Percentiles rank a stretch among this genome's conserved stretches.
Conservation (phyloP, 2,888 invertebrate species). For the Drosophila pegasa region DNA sequence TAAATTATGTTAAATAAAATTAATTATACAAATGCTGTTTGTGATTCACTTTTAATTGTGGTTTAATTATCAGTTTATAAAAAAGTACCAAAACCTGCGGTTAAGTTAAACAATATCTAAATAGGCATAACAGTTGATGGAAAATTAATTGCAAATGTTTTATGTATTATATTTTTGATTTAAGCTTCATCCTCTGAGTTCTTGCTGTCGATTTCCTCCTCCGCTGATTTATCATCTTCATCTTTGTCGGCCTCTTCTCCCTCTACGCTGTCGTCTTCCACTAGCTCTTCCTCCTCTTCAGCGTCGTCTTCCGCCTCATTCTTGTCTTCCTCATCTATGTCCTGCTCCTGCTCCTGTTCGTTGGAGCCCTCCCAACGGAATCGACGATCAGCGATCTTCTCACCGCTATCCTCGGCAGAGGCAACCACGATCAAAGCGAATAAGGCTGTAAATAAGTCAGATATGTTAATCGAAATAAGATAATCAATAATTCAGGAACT, state of each 20-base stretch:
- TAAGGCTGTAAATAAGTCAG: constrained; percentile 39
- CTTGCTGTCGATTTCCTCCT: constrained; percentile 12
- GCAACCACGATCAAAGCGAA: constrained; percentile 57
- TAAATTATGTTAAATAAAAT: constrained; percentile 80
- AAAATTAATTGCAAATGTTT: constrained; percentile 12
- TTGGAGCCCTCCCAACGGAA: constrained; percentile 62
- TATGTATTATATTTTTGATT: not conserved
- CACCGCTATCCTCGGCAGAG: constrained; percentile 18
- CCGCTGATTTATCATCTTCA: not conserved
- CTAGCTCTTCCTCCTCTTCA: not conserved
- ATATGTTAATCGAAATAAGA: not conserved
- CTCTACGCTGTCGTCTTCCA: not conserved
- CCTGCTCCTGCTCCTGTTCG: constrained; percentile 36
- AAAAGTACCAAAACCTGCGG: not conserved
- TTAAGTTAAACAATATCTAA: constrained; percentile 7
- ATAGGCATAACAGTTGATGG: constrained; percentile 20
- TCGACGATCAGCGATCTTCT: constrained; percentile 65
- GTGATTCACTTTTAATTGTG: not conserved
- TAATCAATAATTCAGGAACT: too few relatives aligned
- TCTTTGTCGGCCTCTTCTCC: not conserved
- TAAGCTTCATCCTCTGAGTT: constrained; percentile 6
- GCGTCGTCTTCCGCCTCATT: constrained; percentile 12
- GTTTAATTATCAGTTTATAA: constrained; percentile 6
- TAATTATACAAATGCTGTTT: constrained; percentile 67
- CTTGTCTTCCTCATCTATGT: not conserved